phyloP scores from a whole-genome alignment of 2,113 vertebrate species.

The Tetraodon nigroviridis region DNA sequence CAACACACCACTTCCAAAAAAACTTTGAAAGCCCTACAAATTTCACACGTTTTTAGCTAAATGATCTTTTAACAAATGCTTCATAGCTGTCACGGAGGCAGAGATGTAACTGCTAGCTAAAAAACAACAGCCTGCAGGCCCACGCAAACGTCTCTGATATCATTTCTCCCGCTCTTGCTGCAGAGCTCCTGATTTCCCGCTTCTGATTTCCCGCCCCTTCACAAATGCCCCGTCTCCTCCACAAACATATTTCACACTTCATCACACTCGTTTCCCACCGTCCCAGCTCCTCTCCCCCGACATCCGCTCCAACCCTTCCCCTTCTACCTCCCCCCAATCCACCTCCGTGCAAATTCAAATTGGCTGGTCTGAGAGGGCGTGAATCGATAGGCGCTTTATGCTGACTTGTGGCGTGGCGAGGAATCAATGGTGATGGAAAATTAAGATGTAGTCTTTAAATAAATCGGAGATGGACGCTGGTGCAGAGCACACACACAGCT shows the following conservation, averaged over 20 bases:
- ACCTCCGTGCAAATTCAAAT: constrained; percentile 28
- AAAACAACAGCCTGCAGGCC: neutral
- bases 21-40: neutral
- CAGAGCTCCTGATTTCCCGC: constrained; percentile 5
- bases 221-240: constrained; percentile 14
- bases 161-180: neutral
- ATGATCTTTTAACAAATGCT: neutral
- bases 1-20: too few species aligned
- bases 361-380: constrained; percentile 36
- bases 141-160: constrained; percentile 7
- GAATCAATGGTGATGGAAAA: constrained; percentile 68
- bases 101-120: neutral
- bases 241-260: constrained; percentile 19
- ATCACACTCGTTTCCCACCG: constrained; percentile 11
- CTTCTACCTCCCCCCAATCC: constrained; percentile 1
- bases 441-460: constrained; percentile 67
- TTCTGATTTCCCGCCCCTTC: constrained; percentile 8
- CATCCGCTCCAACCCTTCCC: neutral
- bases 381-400: constrained; percentile 64
- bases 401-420: constrained; percentile 39
- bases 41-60: too few species aligned
- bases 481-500: constrained; percentile 29
- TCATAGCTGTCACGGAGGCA: neutral
- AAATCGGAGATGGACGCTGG: constrained; percentile 51
- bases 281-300: neutral